Evolutionary conservation across 2,888 invertebrate species (phyloP).

Genomic region (Parnassius apollo): DNA sequence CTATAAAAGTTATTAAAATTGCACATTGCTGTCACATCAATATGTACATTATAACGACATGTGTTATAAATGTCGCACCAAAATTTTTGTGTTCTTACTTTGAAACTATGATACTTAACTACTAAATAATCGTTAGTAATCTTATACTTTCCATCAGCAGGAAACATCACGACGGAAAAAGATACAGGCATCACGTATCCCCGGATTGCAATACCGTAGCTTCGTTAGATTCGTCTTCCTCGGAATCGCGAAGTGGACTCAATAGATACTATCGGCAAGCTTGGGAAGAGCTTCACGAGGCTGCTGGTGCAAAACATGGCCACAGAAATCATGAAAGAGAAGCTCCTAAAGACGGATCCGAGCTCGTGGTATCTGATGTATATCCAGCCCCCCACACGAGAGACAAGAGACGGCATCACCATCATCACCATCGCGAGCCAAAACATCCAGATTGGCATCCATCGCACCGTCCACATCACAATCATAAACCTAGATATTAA

Average conservation of each 20-base stretch:
- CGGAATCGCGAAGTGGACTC: slow-evolving; percentile 90
- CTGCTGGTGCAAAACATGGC: slow-evolving; percentile 82
- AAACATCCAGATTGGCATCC: slow-evolving; percentile 81
- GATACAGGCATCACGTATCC: slow-evolving; percentile 93
- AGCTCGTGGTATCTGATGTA: slow-evolving; percentile 87
- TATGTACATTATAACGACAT: too few species aligned
- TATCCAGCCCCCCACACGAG: slow-evolving; percentile 65
- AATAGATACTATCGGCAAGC: slow-evolving; percentile 95
- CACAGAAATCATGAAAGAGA: slow-evolving; percentile 69
- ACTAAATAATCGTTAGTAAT: too few species aligned
- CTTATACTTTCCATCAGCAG: slow-evolving; percentile 43
- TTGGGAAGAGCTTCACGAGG: slow-evolving; percentile 95
- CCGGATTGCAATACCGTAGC: slow-evolving; percentile 95
- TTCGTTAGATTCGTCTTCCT: slow-evolving; percentile 93
- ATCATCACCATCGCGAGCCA: slow-evolving; percentile 87
- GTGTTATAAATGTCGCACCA: too few species aligned
- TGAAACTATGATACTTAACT: too few species aligned
- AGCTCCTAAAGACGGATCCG: slow-evolving; percentile 86
- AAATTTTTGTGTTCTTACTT: too few species aligned
- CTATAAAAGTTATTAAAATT: too few species aligned
- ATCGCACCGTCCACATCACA: slow-evolving; percentile 76
- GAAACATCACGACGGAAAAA: slow-evolving; percentile 87
- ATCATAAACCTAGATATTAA: slow-evolving; percentile 78
- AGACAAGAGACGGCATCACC: slow-evolving; percentile 85
- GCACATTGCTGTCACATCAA: too few species aligned